These are phyloP conservation scores for Enoplosus armatus DNA, from an alignment of 2,797 vertebrate genomes.

Conservation along the genomic window DNA sequence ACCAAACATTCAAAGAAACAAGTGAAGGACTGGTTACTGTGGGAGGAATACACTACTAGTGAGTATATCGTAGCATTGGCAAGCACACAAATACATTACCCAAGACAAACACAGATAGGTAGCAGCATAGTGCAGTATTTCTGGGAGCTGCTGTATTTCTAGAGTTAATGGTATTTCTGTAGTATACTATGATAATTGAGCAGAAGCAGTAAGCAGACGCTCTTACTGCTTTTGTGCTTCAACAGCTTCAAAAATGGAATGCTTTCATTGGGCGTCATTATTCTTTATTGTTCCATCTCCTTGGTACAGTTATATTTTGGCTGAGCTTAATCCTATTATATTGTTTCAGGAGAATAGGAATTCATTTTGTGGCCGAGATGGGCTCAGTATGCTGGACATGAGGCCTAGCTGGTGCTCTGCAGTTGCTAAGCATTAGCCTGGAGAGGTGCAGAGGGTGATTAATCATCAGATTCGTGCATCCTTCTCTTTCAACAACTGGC, in stretches of 20 bases:
- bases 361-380: conserved; percentile 51
- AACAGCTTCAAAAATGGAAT: neutral
- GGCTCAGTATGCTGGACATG: conserved; percentile 17
- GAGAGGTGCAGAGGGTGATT: conserved; percentile 61
- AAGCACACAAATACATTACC: neutral
- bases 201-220: neutral
- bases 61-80: neutral
- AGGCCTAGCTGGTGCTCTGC: conserved; percentile 42
- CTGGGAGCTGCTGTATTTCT: neutral
- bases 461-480: conserved; percentile 68
- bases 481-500: conserved; percentile 60
- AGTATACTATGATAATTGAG: neutral
- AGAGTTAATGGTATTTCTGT: neutral
- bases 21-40: conserved; percentile 14
- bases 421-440: conserved; percentile 75
- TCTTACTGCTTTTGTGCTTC: neutral
- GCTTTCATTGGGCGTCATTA: neutral
- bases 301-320: neutral
- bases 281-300: conserved; percentile 13
- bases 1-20: conserved; percentile 50
- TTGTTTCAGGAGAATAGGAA: conserved; percentile 34
- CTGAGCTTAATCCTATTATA: conserved; percentile 9
- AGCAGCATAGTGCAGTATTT: conserved; percentile 10
- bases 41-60: neutral
- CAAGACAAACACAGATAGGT: neutral